Percentiles rank a stretch among this genome's conserved stretches.
Conservation (phyloP, 2,888 invertebrate genomes). For the Amblyjoppa fuscipennis region DNA sequence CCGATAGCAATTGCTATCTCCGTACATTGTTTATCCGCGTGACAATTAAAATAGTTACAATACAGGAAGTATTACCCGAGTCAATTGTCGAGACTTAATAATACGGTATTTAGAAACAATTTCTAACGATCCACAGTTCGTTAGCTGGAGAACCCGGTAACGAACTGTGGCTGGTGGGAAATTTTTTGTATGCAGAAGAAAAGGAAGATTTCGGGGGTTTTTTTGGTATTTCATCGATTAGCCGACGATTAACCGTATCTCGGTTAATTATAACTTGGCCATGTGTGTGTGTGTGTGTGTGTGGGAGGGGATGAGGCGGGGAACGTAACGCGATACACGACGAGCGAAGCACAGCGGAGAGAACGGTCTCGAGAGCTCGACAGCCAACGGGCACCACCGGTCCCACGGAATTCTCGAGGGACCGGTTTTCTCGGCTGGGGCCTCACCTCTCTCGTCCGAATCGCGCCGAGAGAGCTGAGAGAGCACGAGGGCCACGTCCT, state of each 20-base stretch:
- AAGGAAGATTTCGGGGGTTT: neutral
- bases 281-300: neutral
- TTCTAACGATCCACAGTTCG: no score
- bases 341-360: neutral
- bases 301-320: neutral
- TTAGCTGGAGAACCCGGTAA: no score
- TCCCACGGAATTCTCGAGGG: constrained; percentile 66
- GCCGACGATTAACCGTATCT: constrained; percentile 53
- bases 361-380: constrained; percentile 8
- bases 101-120: neutral
- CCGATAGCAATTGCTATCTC: neutral
- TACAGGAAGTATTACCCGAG: constrained; percentile 41
- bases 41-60: constrained; percentile 6
- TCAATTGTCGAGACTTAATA: constrained; percentile 33
- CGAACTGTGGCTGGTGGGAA: neutral
- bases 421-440: constrained; percentile 61
- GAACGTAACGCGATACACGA: constrained; percentile 55
- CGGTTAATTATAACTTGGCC: constrained; percentile 59
- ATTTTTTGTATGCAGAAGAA: constrained; percentile 1
- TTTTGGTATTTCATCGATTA: constrained; percentile 36
- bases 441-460: constrained; percentile 55
- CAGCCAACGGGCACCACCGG: constrained; percentile 35
- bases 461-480: constrained; percentile 44
- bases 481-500: constrained; percentile 43
- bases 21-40: neutral